Evolutionary conservation across 2,113 vertebrate genomes (phyloP).

Genomic region (Antennarius striatus): DNA sequence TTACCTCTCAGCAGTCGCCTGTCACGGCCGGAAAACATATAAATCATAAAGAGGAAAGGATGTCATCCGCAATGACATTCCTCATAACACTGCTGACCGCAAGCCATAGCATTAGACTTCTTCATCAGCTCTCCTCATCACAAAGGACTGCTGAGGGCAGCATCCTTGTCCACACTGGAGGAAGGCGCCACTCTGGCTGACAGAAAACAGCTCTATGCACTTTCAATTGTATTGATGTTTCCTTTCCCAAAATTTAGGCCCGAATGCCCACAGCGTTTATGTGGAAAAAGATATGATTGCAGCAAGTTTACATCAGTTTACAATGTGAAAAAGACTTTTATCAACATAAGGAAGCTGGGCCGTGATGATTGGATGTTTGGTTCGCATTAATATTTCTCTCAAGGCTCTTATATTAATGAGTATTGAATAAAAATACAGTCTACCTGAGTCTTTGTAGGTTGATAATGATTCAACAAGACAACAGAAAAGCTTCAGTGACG

Average conservation of each 20-base stretch:
- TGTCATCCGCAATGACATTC: constrained; percentile 74
- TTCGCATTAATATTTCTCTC: constrained; percentile 62
- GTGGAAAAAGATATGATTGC: constrained; percentile 64
- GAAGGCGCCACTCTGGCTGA: constrained; percentile 18
- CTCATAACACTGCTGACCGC: constrained; percentile 70
- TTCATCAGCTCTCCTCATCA: constrained; percentile 65
- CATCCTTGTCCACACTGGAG: constrained; percentile 37
- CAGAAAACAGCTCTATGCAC: constrained; percentile 35
- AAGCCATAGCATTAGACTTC: constrained; percentile 69
- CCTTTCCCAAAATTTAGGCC: constrained; percentile 47
- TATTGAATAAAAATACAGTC: constrained; percentile 40
- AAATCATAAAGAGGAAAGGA: constrained; percentile 76
- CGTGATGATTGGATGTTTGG: constrained; percentile 55
- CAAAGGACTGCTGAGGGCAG: constrained; percentile 47
- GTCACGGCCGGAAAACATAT: constrained; percentile 63
- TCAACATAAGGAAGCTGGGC: constrained; percentile 54
- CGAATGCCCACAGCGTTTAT: constrained; percentile 46
- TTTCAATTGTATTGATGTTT: constrained; percentile 55
- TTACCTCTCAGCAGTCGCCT: constrained; percentile 62
- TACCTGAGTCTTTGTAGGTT: constrained; percentile 36
- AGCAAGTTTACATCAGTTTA: constrained; percentile 69
- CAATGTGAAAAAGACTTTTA: constrained; percentile 58
- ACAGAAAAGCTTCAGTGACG: not conserved
- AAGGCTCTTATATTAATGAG: constrained; percentile 64
- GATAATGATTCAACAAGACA: constrained; percentile 48